Conservation (phyloP, 2,888 invertebrate species). For the Argyra leucocephala region DNA sequence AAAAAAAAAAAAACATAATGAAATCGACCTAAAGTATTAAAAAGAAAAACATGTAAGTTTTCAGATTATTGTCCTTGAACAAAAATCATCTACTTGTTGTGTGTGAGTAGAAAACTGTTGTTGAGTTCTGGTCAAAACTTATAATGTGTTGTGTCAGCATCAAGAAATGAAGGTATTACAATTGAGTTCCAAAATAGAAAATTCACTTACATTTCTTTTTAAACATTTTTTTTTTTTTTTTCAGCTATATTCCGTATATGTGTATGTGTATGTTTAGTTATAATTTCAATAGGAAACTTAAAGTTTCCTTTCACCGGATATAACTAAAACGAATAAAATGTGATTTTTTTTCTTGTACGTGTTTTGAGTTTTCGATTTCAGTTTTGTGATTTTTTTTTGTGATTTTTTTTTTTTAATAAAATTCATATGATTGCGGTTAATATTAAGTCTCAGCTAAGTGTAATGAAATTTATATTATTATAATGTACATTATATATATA, state of each 20-base stretch:
- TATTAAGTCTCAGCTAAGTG: background rate
- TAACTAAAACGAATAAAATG: background rate
- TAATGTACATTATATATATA: background rate
- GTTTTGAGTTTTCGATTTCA: no score
- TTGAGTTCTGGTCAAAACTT: background rate
- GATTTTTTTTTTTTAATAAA: background rate
- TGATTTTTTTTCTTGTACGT: conserved; percentile 6
- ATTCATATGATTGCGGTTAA: conserved; percentile 1
- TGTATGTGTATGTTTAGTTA: no score
- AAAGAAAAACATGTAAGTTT: no score
- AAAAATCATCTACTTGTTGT: no score
- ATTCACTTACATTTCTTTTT: background rate
- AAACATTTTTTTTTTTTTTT: background rate
- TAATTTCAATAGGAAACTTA: no score
- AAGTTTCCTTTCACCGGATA: no score
- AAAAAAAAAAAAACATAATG: background rate
- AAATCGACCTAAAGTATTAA: background rate
- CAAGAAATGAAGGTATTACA: background rate
- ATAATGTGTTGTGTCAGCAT: conserved; percentile 1
- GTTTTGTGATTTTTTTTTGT: no score
- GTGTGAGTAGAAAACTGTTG: background rate
- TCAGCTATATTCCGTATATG: no score
- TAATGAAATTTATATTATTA: background rate
- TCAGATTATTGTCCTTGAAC: no score
- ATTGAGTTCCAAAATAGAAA: background rate